Evolutionary conservation across 2,113 vertebrate genomes (phyloP).

Genomic region (Rhineura floridana): DNA sequence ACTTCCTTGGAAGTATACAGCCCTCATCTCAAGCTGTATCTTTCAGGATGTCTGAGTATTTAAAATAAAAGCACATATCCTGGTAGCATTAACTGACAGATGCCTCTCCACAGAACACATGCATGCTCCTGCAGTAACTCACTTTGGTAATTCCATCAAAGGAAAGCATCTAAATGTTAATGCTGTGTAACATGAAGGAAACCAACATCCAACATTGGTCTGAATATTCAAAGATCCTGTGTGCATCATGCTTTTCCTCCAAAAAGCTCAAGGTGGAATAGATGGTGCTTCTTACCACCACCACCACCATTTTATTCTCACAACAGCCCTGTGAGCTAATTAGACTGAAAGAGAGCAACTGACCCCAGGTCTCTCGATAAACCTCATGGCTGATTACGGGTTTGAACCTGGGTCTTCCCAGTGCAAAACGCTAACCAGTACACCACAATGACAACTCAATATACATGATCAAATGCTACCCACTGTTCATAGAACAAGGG

Average conservation of each 20-base stretch:
- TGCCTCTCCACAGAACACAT: neutral
- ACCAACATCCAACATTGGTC: neutral
- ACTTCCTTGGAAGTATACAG: neutral
- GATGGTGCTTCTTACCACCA: too few species aligned
- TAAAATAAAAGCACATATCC: neutral
- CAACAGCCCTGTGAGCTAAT: too few species aligned
- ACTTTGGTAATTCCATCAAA: neutral
- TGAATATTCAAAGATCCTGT: neutral
- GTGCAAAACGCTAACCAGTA: neutral
- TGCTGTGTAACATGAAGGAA: neutral
- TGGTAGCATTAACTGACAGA: neutral
- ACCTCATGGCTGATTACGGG: neutral
- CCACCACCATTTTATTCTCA: too few species aligned
- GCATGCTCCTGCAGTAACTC: neutral
- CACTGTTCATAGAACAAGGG: neutral
- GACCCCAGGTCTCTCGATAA: neutral
- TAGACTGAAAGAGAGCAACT: too few species aligned
- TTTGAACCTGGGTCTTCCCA: neutral
- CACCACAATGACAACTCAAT: neutral
- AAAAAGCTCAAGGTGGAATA: too few species aligned
- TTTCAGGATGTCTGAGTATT: neutral
- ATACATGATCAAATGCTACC: too few species aligned
- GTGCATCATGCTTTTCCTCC: neutral
- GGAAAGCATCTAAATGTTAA: neutral
- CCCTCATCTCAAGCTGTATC: neutral